phyloP scores from a whole-genome alignment of 2,888 invertebrate species.

The Ceraclea dissimilis region DNA sequence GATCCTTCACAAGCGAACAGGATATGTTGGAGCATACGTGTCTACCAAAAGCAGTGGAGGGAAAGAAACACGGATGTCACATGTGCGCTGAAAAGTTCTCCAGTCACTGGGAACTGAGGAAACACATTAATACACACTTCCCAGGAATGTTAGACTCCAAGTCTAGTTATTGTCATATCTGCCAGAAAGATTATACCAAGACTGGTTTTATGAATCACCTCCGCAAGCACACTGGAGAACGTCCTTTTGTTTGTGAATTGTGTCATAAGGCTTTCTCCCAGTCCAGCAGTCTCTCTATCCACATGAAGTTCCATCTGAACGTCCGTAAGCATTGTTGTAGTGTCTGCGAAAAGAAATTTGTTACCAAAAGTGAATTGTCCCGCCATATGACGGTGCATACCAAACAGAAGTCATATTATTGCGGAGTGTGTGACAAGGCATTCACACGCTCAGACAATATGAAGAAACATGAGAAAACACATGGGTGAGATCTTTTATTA shows the following conservation, averaged over 20 bases:
- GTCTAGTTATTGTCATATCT: slow-evolving; percentile 48
- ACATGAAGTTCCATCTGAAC: slow-evolving; percentile 49
- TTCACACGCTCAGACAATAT: slow-evolving; percentile 49
- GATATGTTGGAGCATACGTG: slow-evolving; percentile 41
- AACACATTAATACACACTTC: slow-evolving; percentile 46
- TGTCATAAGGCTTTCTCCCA: slow-evolving; percentile 49
- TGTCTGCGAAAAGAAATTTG: slow-evolving; percentile 49
- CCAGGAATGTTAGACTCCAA: slow-evolving; percentile 49
- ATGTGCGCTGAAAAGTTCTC: slow-evolving; percentile 47
- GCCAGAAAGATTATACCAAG: slow-evolving; percentile 48
- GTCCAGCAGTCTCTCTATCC: slow-evolving; percentile 47
- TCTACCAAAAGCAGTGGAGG: slow-evolving; percentile 42
- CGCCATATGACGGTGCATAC: slow-evolving; percentile 50
- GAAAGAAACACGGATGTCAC: slow-evolving; percentile 47
- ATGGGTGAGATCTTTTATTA: slow-evolving; percentile 34
- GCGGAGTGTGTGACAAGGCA: slow-evolving; percentile 48
- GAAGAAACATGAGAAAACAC: slow-evolving; percentile 51
- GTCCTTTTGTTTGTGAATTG: slow-evolving; percentile 48
- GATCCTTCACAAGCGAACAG: slow-evolving; percentile 45
- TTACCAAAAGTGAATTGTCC: slow-evolving; percentile 49
- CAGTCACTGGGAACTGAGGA: slow-evolving; percentile 46
- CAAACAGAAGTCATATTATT: slow-evolving; percentile 48
- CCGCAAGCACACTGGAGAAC: slow-evolving; percentile 46
- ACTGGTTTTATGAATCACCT: slow-evolving; percentile 50
- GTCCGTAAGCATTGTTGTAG: slow-evolving; percentile 48